These are phyloP conservation scores for Phrynosoma platyrhinos DNA, from an alignment of 2,113 vertebrate species.

Conservation along the genomic window DNA sequence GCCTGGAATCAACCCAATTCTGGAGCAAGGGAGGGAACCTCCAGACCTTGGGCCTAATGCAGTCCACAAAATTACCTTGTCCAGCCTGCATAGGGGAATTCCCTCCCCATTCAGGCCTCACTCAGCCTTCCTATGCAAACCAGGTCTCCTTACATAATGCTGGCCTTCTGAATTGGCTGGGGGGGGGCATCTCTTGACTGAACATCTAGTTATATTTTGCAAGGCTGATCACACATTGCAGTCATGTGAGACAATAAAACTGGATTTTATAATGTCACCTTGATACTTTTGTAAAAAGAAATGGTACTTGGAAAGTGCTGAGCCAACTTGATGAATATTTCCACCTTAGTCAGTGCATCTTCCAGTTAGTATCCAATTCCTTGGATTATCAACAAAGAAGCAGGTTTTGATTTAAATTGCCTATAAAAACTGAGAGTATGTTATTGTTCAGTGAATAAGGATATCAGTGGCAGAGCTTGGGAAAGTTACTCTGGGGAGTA, in stretches of 20 bases:
- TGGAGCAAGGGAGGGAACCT: too few species aligned
- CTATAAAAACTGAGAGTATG: background rate
- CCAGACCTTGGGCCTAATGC: too few species aligned
- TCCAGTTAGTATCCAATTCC: background rate
- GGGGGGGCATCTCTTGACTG: too few species aligned
- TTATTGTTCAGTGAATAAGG: constrained; percentile 10
- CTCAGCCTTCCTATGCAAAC: too few species aligned
- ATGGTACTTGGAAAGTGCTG: background rate
- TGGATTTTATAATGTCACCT: background rate
- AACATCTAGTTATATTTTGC: background rate
- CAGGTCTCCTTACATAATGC: too few species aligned
- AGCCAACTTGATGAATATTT: background rate
- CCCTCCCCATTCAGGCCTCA: too few species aligned
- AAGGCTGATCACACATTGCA: background rate
- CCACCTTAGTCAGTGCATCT: background rate
- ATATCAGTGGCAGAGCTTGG: background rate
- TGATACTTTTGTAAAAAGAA: too few species aligned
- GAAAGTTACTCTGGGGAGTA: background rate
- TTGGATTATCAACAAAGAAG: background rate
- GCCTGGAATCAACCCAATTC: too few species aligned
- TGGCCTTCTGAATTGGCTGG: too few species aligned
- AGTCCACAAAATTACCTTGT: too few species aligned
- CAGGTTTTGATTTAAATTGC: background rate
- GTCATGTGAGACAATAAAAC: background rate
- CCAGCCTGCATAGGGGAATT: too few species aligned